Evolutionary conservation across 2,888 invertebrate genomes (phyloP), one percentile per base, ranked within the genome.

Genomic region (Chromoteleia sp.): DNA sequence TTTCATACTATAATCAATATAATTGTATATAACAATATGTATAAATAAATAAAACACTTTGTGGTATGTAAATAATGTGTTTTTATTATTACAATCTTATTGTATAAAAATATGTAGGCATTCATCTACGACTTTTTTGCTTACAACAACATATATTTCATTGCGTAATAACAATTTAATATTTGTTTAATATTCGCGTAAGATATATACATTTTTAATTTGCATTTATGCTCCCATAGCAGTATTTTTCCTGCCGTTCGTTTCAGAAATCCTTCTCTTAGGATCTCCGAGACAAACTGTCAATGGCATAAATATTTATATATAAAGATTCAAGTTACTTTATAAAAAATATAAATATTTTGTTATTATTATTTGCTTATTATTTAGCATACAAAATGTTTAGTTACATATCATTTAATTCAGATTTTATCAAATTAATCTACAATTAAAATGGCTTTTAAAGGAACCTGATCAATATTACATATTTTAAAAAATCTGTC

Each of bases 41-140:
- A 67, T 56, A 56, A 82, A 84, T 84, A 77, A 84, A 85, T 84
- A 79, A 84, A 85, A 83, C 54, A 30, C 67, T 59, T 48, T 17
- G 8, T 71, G 36, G 52, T 65, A 70, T 83, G 83, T 82, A 81
- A 83, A 83, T 84, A 76, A 83, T 85, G 75, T 79, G 82, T 83
- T 86, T 87, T 88, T 87, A 86, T 85, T 86, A 81, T 85, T 87
- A 70, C 85, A 85, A 76, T 85, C 87, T 88, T 89, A 88, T 73
- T 41, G 82, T 87, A 87, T 89, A 90, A 89, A 89, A 90, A 90
- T 90, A 90, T 86, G 89, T 89, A 87, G 85, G 84, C 85, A 88
- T 88, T 87, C 85, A 85, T 87, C 86, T 86, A 82, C 87, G 86
- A 88, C 88, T 90, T 89, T 78, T 70, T 73, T 86, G 87, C 85